phyloP scores from a whole-genome alignment of 1,140 invertebrate genomes.

The Diachasmimorpha longicaudata region DNA sequence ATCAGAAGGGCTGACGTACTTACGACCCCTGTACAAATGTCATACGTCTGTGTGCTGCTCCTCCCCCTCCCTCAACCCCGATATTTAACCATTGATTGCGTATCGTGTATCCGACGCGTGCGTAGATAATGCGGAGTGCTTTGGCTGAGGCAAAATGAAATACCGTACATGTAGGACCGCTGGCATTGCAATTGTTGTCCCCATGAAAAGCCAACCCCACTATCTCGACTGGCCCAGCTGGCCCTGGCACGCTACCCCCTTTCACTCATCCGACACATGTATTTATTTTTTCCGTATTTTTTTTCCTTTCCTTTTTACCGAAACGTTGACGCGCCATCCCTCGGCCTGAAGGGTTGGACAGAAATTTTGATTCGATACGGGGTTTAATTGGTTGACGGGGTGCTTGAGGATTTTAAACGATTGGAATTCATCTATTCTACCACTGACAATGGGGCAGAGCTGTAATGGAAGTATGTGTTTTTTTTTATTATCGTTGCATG shows the following conservation, averaged over 20 bases:
- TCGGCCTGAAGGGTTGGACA: not conserved
- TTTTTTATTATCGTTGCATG: no score
- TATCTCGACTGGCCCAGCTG: constrained; percentile 17
- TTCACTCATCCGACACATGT: not conserved
- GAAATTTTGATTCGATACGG: not conserved
- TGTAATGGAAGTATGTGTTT: no score
- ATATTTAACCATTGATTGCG: constrained; percentile 51
- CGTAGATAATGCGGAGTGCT: constrained; percentile 37
- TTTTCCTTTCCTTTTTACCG: not conserved
- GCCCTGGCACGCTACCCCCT: not conserved
- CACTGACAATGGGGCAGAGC: no score
- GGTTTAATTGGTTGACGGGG: not conserved
- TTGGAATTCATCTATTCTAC: not conserved
- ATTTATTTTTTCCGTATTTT: not conserved
- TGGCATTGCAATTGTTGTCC: not conserved
- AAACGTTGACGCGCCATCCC: not conserved
- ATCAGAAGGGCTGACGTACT: not conserved
- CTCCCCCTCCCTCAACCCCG: no score
- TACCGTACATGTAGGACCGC: not conserved
- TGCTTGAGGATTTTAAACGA: not conserved
- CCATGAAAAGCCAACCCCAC: not conserved
- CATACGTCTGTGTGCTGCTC: not conserved
- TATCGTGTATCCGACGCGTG: constrained; percentile 41
- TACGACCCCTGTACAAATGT: not conserved
- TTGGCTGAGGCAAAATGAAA: constrained; percentile 7